Base-by-base conservation (phyloP, 2,113 vertebrate genomes). In the Forbesichthys papilliferus region DNA sequence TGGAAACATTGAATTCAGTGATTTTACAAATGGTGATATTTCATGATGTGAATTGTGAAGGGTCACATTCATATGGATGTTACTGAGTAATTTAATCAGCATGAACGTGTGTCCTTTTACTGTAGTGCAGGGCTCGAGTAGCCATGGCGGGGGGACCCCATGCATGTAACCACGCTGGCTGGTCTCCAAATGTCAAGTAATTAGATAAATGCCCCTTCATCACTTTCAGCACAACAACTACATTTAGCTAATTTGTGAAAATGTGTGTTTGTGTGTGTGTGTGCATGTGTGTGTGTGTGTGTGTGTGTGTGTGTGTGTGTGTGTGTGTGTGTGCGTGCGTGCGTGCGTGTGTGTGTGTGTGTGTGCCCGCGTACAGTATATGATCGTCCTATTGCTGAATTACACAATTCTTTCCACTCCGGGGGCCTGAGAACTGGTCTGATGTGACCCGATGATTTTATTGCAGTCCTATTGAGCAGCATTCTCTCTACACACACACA, bases 391-490 rank as follows among this genome's bases (percentile, higher is more conserved):
- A 73, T 77, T 69, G 77, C 75, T 79, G 78, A 82, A 85, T 92
- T 90, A 86, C 87, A 87, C 90, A 91, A 91, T 88, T 87, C 85
- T 92, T 92, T 92, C 90, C 89, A 90, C 83, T 84, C 81, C 36
- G 64, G 81, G 86, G 88, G 77, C 86, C 85, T 87, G 88, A 91
- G 89, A 86, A 86, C 80, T 68, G 81, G 78, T 89, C 90, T 84
- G 87, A 93, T 87, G 85, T 91, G 89, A 90, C 85, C 90, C 91
- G 89, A 91, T 90, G 88, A 91, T 90, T 91, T 90, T 90, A 91
- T 88, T 88, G 87, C 86, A 81, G 77, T 86, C 81, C 74, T 83
- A 81, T 83, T 84, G 78, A 84, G 80, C 64, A 69, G 78, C 70
- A 14, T 67, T 73, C 11, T n/a, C 46, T 42, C 80, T n/a, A 68